Base-by-base conservation (phyloP, 1,140 invertebrate genomes). In the Heliconius congener region DNA sequence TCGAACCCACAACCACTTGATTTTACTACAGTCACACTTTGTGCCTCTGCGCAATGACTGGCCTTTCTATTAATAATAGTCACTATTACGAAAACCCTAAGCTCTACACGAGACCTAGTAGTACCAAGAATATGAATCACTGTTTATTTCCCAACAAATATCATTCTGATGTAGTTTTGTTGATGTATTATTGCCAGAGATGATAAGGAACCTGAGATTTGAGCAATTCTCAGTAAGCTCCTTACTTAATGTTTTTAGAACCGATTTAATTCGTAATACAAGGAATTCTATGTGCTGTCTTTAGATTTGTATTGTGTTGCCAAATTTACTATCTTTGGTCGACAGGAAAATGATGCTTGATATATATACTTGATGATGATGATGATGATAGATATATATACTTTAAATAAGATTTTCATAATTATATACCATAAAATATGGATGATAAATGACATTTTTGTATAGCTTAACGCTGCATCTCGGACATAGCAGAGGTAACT, bases 131-230 rank as follows among this genome's bases (percentile, higher is more conserved):
- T 2, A 66, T 66, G 60, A 66, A 30, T 66, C 60, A 66, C 60
- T 66, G 27, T 11, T 27, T 66, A 66, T 66, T 66, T 66, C 60
- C 11, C 60, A 66, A 66, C 57, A n/a, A 11, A 23, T 66, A 66
- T 30, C 11, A 66, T 66, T 70, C 76, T 34, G 60, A 52, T 37
- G 74, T 75, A 75, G 16, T 30, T 60, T 71, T 71, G 70, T 77
- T 77, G 76, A 52, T 52, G 66, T 50, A n/a, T 71, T 66, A 66
- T 27, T 77, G 76, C 76, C 76, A 77, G 50, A 77, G 37, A 37
- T 77, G 76, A 77, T 71, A 71, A 77, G 66, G 66, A 42, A 77
- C 55, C 42, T 71, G 18, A 30, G 27, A 74, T 55, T 30, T 57
- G 23, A 13, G 27, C 60, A 27, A 66, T 66, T 66, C 60, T 66